Base-by-base conservation (phyloP, 2,888 invertebrate species). In the Phortica magna region DNA sequence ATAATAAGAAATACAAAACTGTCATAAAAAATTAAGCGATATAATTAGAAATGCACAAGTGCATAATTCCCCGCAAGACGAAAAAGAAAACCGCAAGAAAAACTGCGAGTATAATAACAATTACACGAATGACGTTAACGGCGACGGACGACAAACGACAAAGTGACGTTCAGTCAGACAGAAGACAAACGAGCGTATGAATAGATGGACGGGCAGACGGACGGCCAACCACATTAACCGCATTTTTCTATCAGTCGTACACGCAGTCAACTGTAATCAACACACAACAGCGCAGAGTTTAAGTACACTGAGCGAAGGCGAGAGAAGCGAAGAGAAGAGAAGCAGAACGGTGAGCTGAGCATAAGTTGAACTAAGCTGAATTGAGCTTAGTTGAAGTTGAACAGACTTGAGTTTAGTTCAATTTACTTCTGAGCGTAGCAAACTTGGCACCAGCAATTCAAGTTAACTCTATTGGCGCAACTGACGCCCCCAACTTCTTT, bases 31-130 rank as follows among this genome's bases (percentile, higher is more conserved):
- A 65, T 65, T 31, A 41, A 65, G 19, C 14, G 82, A 83, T 77
- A 86, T 86, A 81, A 88, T 85, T 83, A 80, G 81, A 84, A 82
- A 78, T 83, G 80, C 75, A 84, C 87, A 86, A 84, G 82, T 82
- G 85, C 88, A 88, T 80, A 79, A 78, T 75, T 80, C 77, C 73
- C 71, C 74, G 75, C 41, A 65, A 65, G 39, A 65, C 14, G 65
- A 41, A 65, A 14, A 41, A 41, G 14, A 59, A 65, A 31, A 39
- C 43, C 70, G 68, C 78, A 70, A 73, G 53, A 74, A 71, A 64
- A 78, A 22, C 19, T 74, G 31, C 39, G 39, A 72, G 12, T n/a
- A 67, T 31, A 74, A 41, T 39, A n/a, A 64, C 73, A 71, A 22
- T 59, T 74, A 17, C n/a, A 67, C 31, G 22, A 67, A 10, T 55